These are phyloP conservation scores for Apodemus sylvaticus DNA, from an alignment of 2,113 vertebrate species.

Conservation along the genomic window DNA sequence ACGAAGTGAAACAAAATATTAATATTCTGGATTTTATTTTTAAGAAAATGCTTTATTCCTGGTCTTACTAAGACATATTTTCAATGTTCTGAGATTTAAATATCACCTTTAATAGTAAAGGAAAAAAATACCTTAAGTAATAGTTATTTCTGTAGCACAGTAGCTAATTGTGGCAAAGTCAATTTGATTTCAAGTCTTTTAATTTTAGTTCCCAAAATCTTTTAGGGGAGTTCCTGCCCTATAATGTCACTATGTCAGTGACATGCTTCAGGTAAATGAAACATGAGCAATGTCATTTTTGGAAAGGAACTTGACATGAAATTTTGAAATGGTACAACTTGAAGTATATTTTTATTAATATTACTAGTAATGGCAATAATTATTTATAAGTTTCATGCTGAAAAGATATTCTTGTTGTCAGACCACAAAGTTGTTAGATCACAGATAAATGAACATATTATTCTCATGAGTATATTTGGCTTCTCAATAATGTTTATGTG, in stretches of 20 bases:
- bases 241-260: background rate
- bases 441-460: background rate
- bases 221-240: background rate
- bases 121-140: slow-evolving; percentile 8
- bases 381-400: background rate
- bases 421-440: background rate
- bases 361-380: background rate
- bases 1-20: background rate
- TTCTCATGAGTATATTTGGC: background rate
- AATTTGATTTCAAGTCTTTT: background rate
- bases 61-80: background rate
- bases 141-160: background rate
- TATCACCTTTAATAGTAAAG: background rate
- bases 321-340: background rate
- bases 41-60: slow-evolving; percentile 1
- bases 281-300: background rate
- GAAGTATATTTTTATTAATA: background rate
- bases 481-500: background rate
- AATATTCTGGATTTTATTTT: background rate
- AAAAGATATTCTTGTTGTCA: background rate
- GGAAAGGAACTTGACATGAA: slow-evolving; percentile 34
- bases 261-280: background rate
- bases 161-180: background rate
- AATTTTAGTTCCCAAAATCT: background rate
- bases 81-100: background rate